These are phyloP conservation scores for Ceuthmochares aereus DNA, from an alignment of 2,113 vertebrate genomes.

Conservation along the genomic window DNA sequence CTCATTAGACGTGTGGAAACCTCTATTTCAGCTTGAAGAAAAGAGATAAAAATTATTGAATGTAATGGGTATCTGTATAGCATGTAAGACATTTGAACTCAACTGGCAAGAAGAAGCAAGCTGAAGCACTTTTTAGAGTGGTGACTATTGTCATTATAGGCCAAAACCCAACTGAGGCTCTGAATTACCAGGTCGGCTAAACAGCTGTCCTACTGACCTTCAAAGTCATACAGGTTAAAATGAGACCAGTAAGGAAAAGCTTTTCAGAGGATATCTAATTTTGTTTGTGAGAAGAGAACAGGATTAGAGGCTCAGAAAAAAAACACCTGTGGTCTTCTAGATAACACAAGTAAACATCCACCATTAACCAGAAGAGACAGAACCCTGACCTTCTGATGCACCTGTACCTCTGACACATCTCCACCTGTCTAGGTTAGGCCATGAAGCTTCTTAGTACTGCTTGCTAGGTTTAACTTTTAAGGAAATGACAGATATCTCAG, in stretches of 20 bases:
- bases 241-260: neutral
- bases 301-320: neutral
- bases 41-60: constrained; percentile 10
- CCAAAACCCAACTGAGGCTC: neutral
- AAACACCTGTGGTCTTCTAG: neutral
- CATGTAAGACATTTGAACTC: neutral
- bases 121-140: neutral
- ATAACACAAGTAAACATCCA: neutral
- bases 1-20: neutral
- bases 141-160: neutral
- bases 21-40: neutral
- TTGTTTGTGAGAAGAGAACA: neutral
- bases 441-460: neutral
- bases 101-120: neutral
- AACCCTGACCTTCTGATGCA: neutral
- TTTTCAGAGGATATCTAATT: neutral
- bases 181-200: neutral
- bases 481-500: neutral
- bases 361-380: neutral
- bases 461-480: neutral
- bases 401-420: neutral
- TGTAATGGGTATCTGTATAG: neutral
- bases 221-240: neutral
- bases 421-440: neutral
- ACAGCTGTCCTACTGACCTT: neutral